Evolutionary conservation across 2,797 vertebrate genomes (phyloP), one percentile per base, ranked within the genome.

Genomic region (Tiaroga cobitis): DNA sequence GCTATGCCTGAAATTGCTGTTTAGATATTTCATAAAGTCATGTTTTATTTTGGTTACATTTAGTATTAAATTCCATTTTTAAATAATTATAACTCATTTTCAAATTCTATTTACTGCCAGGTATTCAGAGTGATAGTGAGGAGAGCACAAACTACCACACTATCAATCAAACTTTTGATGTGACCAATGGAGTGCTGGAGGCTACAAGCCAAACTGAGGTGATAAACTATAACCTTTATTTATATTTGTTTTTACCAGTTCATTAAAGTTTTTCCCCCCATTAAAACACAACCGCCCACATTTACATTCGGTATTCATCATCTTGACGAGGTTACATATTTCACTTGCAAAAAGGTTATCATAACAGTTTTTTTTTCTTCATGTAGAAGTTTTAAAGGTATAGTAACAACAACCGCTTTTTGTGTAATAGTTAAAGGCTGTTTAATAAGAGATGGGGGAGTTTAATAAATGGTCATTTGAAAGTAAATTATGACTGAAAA

Each of bases 101-200:
- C 8, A 54, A 29, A 34, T 34, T 5, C 6, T 41, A 9, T 63
- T 49, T 61, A 41, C 10, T 32, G 3, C 4, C 73, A 92, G 91
- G 80, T 79, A 76, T 88, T 24, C 77, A 85, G 56, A 91, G 88
- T 54, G 87, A 88, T 26, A 89, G 86, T 86, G 91, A 91, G 19
- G 87, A 87, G 46, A 91, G 88, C 63, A 43, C 80, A 34, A 88
- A 91, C 61, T 90, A 88, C 75, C 85, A 90, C 67, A 85, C 90
- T 5, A 68, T 91, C 21, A 86, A 82, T 81, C 78, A 70, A 26
- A 89, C 81, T 13, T 67, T 89, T 51, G 75, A 51, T n/a, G 19
- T 86, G 56, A 85, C 46, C 61, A 78, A 29, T n/a, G 37, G 69
- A 65, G 51, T 49, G 26, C 82, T 13, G 56, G 73, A 86, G 18